These are phyloP conservation scores for Isotomurus palustris DNA, from an alignment of 2,888 invertebrate species.

Conservation along the genomic window DNA sequence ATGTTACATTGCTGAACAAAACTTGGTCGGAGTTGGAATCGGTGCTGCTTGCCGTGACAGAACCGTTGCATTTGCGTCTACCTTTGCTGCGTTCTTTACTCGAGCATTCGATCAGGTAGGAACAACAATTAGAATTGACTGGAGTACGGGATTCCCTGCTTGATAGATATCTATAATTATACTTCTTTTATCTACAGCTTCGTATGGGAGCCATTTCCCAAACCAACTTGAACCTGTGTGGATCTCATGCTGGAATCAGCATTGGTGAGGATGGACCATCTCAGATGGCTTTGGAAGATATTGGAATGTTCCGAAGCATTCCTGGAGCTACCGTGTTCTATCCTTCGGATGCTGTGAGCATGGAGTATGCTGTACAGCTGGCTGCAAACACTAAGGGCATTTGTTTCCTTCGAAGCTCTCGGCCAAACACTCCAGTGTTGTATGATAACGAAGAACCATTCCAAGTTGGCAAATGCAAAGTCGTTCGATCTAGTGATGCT, in stretches of 20 bases:
- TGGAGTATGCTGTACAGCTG: constrained; percentile 90
- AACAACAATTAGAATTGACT: background rate
- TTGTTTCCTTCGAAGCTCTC: constrained; percentile 91
- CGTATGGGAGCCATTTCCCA: constrained; percentile 99
- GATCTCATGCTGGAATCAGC: constrained; percentile 96
- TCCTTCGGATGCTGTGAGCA: constrained; percentile 84
- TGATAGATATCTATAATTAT: too few relatives aligned
- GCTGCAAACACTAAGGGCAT: constrained; percentile 92
- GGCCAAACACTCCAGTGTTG: constrained; percentile 81
- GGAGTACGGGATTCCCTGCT: too few relatives aligned
- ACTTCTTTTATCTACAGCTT: constrained; percentile 57
- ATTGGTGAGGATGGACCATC: constrained; percentile 99
- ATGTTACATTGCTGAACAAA: constrained; percentile 99
- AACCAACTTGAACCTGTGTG: constrained; percentile 92
- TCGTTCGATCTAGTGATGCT: constrained; percentile 67
- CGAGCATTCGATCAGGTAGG: constrained; percentile 89
- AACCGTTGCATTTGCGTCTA: constrained; percentile 89
- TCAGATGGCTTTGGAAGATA: constrained; percentile 99
- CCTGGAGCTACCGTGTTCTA: constrained; percentile 70
- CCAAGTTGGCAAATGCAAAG: constrained; percentile 69
- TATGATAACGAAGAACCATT: constrained; percentile 82
- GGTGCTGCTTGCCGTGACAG: constrained; percentile 90
- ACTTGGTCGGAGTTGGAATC: constrained; percentile 90
- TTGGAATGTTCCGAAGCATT: constrained; percentile 89
- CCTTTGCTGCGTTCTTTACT: constrained; percentile 96